Evolutionary conservation across 2,113 vertebrate species (phyloP).

Genomic region (Phalacrocorax aristotelis): DNA sequence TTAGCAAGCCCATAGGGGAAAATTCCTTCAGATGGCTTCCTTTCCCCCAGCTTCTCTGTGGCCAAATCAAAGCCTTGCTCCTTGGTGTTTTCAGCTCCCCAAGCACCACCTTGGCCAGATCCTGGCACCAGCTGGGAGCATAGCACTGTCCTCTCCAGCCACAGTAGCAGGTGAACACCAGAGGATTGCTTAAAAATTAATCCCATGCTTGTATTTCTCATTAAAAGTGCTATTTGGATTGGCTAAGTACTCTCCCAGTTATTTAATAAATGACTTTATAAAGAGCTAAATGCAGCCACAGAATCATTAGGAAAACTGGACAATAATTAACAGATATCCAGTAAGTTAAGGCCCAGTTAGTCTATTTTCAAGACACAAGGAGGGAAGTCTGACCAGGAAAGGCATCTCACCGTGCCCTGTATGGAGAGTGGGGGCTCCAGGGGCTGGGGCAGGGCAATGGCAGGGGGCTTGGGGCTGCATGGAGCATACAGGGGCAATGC

Average conservation of each 20-base stretch:
- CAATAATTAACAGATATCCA: background rate
- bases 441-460: background rate
- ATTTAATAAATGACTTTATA: background rate
- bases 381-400: background rate
- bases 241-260: background rate
- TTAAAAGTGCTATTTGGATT: background rate
- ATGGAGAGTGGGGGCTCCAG: background rate
- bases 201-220: background rate
- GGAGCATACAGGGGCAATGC: rapidly evolving
- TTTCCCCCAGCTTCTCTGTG: background rate
- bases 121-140: background rate
- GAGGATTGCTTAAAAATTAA: background rate
- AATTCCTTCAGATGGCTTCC: background rate
- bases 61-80: background rate
- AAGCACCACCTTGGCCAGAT: background rate
- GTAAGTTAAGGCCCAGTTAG: background rate
- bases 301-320: background rate
- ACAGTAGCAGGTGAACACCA: background rate
- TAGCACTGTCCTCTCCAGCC: background rate
- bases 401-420: background rate
- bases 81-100: background rate
- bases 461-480: background rate
- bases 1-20: too few relatives aligned
- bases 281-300: background rate
- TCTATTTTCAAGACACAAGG: rapidly evolving